Base-by-base conservation (phyloP, 1,140 invertebrate genomes). In the Helicorthomorpha holstii region DNA sequence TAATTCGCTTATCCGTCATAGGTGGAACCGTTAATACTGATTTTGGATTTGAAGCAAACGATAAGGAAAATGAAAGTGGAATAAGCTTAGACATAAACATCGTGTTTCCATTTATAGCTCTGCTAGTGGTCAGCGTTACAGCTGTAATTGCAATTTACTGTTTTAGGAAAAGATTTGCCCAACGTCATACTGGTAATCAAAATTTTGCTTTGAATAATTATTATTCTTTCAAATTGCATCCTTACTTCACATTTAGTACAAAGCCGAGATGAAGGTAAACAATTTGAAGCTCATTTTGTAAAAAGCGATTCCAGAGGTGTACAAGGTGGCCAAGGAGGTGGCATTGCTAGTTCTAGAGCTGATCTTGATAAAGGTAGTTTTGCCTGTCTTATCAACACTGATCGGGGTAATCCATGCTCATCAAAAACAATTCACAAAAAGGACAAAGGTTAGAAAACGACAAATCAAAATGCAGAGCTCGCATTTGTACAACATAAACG, bases 61-160 rank as follows among this genome's bases (percentile, higher is more conserved):
- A n/a, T n/a, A n/a, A n/a, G n/a, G n/a, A n/a, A 66, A 69, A 54
- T 60, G 69, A 63, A 89, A 93, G 38, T 41, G 38, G 38, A 41
- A 41, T 12, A 12, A 12, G 19, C 19, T 12, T 46, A 22, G 44
- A 25, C 69, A 75, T 91, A 59, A 89, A 91, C 74, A 79, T 94
- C 61, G 83, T 93, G 70, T 84, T 94, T 58, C 90, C 91, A n/a
- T 82, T 92, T 57, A 82, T 86, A 61, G 86, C 85, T 54, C 85
- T 86, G 55, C 74, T 90, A 53, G 77, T 92, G 59, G 82, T 92
- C 69, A 87, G 92, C 69, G 85, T 92, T 64, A 80, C 90, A 67
- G 83, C 85, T 58, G 82, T 93, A 63, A 82, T 89, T 66, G 83
- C 93, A 64, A 83, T 90, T 63, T 89, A 85, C 75, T 83, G 87